Conservation (phyloP, 2,797 vertebrate species). For the Loris lydekkerianus region DNA sequence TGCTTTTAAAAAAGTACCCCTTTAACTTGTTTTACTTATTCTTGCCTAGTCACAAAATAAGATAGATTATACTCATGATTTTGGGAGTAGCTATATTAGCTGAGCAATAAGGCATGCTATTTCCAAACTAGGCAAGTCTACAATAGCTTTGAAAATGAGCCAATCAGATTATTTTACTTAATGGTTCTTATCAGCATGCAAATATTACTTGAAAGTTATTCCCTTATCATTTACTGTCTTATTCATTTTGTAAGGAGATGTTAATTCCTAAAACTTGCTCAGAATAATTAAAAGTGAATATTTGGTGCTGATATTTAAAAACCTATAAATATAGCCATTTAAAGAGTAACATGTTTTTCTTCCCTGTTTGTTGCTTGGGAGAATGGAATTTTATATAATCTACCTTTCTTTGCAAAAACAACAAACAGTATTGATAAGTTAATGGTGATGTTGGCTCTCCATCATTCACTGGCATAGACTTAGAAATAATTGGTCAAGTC, state of each 20-base stretch:
- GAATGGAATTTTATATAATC: slow-evolving; percentile 60
- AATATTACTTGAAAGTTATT: slow-evolving; percentile 47
- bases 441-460: slow-evolving; percentile 52
- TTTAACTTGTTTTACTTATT: slow-evolving; percentile 66
- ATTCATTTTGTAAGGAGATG: slow-evolving; percentile 63
- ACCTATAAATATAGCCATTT: slow-evolving; percentile 56
- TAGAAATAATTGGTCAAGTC: slow-evolving; percentile 54
- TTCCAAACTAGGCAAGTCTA: slow-evolving; percentile 58
- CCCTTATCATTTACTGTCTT: slow-evolving; percentile 58
- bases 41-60: slow-evolving; percentile 55
- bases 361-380: slow-evolving; percentile 28
- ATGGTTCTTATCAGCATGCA: slow-evolving; percentile 69
- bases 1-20: slow-evolving; percentile 46
- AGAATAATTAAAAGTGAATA: slow-evolving; percentile 74
- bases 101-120: slow-evolving; percentile 25
- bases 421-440: slow-evolving; percentile 4
- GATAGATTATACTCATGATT: not conserved
- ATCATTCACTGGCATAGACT: slow-evolving; percentile 34
- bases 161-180: slow-evolving; percentile 55
- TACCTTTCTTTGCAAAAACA: slow-evolving; percentile 58
- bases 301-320: slow-evolving; percentile 73
- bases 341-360: slow-evolving; percentile 61
- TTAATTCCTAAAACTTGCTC: slow-evolving; percentile 70
- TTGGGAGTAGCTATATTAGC: not conserved
- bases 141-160: slow-evolving; percentile 41